Conservation (phyloP, 2,113 vertebrate species). For the Nerophis lumbriciformis region DNA sequence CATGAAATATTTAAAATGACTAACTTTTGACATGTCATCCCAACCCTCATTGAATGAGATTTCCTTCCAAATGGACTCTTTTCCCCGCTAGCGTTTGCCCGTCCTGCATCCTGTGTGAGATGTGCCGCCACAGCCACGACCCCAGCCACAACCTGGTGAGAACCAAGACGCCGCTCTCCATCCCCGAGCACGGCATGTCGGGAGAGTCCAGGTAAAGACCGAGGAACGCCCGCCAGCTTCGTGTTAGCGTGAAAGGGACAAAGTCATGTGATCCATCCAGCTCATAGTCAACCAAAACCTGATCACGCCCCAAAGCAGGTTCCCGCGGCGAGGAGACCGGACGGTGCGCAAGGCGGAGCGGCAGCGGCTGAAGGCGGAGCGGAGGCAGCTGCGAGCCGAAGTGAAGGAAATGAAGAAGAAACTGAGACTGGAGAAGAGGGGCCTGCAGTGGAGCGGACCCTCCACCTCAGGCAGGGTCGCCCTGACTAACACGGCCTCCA, state of each 20-base stretch:
- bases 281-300: slow-evolving; percentile 63
- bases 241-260: no score
- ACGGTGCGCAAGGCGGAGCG: slow-evolving; percentile 94
- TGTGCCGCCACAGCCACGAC: slow-evolving; percentile 81
- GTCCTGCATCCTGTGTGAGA: slow-evolving; percentile 88
- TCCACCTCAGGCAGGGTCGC: slow-evolving; percentile 76
- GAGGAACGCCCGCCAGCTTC: neutral
- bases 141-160: slow-evolving; percentile 85
- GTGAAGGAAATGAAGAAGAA: slow-evolving; percentile 97
- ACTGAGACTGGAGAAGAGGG: slow-evolving; percentile 89
- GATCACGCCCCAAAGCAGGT: slow-evolving; percentile 72
- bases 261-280: neutral
- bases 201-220: slow-evolving; percentile 72
- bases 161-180: slow-evolving; percentile 83
- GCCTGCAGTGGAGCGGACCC: slow-evolving; percentile 86
- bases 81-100: slow-evolving; percentile 78
- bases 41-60: no score
- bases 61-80: neutral
- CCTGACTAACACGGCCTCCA: slow-evolving; percentile 65
- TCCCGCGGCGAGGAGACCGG: slow-evolving; percentile 91
- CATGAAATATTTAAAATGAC: no score
- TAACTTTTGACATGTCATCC: no score
- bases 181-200: slow-evolving; percentile 71
- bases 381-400: slow-evolving; percentile 92
- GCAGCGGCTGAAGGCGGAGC: slow-evolving; percentile 90